phyloP scores from a whole-genome alignment of 2,113 vertebrate species.

The Asarcornis scutulata region DNA sequence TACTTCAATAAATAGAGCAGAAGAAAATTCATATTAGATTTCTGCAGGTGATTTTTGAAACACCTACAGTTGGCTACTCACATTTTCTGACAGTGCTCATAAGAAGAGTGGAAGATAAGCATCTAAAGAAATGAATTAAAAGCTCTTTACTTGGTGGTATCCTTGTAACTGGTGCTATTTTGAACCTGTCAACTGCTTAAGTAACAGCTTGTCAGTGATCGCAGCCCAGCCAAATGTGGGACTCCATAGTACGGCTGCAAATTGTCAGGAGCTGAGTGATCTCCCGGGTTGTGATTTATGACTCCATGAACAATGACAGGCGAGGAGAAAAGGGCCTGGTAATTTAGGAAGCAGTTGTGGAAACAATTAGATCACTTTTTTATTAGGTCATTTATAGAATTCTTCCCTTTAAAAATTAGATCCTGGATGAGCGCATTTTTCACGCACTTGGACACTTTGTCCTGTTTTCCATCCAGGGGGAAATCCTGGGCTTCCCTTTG shows the following conservation, averaged over 20 bases:
- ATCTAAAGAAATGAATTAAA: constrained; percentile 2
- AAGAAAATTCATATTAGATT: neutral
- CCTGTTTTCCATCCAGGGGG: neutral
- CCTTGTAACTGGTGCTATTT: constrained; percentile 26
- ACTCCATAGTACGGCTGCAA: constrained; percentile 27
- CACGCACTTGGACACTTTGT: neutral
- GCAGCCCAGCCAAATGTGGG: neutral
- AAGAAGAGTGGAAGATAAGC: neutral
- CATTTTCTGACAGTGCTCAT: neutral
- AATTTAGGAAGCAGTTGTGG: constrained; percentile 52
- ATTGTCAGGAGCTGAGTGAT: constrained; percentile 55
- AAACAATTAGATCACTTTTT: constrained; percentile 73
- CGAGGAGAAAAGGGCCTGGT: constrained; percentile 48
- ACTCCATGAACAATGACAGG: constrained; percentile 67
- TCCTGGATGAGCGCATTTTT: constrained; percentile 39
- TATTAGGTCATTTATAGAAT: constrained; percentile 22
- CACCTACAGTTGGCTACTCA: neutral
- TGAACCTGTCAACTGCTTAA: constrained; percentile 45
- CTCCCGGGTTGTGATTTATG: constrained; percentile 71
- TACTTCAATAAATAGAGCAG: neutral
- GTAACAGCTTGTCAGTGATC: constrained; percentile 40
- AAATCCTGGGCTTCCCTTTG: neutral
- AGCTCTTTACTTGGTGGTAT: neutral
- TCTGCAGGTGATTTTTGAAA: neutral
- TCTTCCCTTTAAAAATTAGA: constrained; percentile 48